Percentiles rank a stretch among this genome's conserved stretches.
Evolutionary conservation across 2,797 vertebrate species (phyloP).

Genomic region (Clarias pachynema): DNA sequence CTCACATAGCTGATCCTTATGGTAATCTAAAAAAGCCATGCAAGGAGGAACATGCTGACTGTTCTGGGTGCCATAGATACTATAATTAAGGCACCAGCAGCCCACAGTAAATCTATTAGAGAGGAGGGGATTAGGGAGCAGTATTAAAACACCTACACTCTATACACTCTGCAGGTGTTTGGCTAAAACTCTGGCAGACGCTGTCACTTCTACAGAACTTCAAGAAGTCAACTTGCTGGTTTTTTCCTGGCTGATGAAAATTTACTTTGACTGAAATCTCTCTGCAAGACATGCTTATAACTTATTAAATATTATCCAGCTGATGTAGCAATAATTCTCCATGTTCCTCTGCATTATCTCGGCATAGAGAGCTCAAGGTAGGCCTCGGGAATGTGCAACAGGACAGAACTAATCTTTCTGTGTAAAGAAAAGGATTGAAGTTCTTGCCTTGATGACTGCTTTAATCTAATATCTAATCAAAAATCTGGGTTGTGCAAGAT

Average conservation of each 20-base stretch:
- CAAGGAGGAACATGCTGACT: constrained; percentile 71
- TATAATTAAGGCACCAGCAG: constrained; percentile 75
- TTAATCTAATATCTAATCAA: constrained; percentile 68
- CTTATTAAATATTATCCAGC: constrained; percentile 64
- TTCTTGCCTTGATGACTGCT: constrained; percentile 61
- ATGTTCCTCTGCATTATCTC: constrained; percentile 43
- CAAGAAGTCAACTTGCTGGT: not conserved
- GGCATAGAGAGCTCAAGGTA: constrained; percentile 54
- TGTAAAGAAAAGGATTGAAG: constrained; percentile 55
- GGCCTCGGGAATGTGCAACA: constrained; percentile 54
- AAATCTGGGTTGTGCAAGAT: constrained; percentile 54
- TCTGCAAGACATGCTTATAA: constrained; percentile 49
- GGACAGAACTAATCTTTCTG: constrained; percentile 63
- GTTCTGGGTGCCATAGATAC: constrained; percentile 70
- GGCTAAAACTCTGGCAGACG: constrained; percentile 24
- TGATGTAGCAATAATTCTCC: constrained; percentile 33
- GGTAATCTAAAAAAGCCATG: constrained; percentile 64
- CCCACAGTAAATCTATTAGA: constrained; percentile 74
- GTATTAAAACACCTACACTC: constrained; percentile 59
- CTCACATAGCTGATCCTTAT: constrained; percentile 69
- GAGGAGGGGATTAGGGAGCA: constrained; percentile 69
- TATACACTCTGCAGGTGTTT: constrained; percentile 53
- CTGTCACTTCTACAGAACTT: not conserved
- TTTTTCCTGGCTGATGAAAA: constrained; percentile 29
- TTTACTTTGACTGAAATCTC: constrained; percentile 29